phyloP scores from a whole-genome alignment of 1,140 invertebrate genomes.

The Maniola jurtina region DNA sequence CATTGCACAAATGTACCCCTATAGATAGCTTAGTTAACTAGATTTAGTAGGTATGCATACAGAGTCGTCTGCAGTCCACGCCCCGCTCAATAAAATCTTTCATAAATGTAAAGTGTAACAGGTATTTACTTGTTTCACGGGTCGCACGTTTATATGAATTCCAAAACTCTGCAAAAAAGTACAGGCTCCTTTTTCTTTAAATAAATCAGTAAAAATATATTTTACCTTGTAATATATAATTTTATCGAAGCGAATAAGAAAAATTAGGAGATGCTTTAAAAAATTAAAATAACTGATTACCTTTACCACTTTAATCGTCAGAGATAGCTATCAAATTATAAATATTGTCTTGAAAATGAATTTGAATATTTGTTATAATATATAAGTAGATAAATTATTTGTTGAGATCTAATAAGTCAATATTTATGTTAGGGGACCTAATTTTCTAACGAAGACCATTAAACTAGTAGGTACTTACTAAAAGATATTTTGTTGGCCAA shows the following conservation, averaged over 20 bases:
- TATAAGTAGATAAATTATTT: neutral
- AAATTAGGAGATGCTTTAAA: no score
- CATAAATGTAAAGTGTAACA: constrained; percentile 2
- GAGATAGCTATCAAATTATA: neutral
- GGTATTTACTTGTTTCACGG: constrained; percentile 10
- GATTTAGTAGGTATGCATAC: neutral
- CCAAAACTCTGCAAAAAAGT: constrained; percentile 31
- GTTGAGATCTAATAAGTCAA: neutral
- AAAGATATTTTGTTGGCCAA: constrained; percentile 48
- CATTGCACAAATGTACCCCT: constrained; percentile 8
- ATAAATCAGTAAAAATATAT: neutral
- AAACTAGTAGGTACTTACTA: constrained; percentile 38
- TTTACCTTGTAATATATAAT: no score
- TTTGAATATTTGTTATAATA: no score
- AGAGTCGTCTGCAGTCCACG: constrained; percentile 16
- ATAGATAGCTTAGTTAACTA: constrained; percentile 1
- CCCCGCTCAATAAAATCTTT: constrained; percentile 11
- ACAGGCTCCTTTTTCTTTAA: neutral
- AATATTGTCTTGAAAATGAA: neutral
- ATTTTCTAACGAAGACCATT: constrained; percentile 5
- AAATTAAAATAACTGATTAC: no score
- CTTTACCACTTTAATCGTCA: no score
- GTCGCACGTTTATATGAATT: constrained; percentile 38
- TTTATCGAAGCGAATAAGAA: no score
- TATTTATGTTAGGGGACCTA: constrained; percentile 1